Base-by-base conservation (phyloP, 2,888 invertebrate species). In the Aphodius granarius region DNA sequence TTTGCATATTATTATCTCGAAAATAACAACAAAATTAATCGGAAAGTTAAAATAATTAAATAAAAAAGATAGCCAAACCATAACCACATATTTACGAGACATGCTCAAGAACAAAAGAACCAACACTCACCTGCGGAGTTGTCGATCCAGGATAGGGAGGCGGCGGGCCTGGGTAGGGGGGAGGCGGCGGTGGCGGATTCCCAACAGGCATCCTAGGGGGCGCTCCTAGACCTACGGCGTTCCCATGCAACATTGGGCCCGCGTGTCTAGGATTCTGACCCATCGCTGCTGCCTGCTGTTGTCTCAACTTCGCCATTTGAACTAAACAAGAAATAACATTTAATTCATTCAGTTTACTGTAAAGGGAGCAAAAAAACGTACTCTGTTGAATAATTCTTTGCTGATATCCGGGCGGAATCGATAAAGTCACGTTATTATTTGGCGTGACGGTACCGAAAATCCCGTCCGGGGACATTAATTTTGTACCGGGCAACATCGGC, bases 81-180 rank as follows among this genome's bases (percentile, higher is more conserved):
- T 77, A 78, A 79, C 79, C 78, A 79, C 76, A 76, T 75, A 68
- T 73, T 75, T 43, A 78, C 73, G 73, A 64, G 75, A 73, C 79
- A 79, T 79, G 78, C 79, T 72, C 73, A 74, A 64, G 16, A 66
- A 71, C 72, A 71, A 21, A 21, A 73, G 16, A n/a, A 66, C 22
- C n/a, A n/a, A 68, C 20, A 74, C 71, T 19, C 75, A 79, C 79
- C 78, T 85, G 85, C 19, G 81, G 79, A 16, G 81, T 80, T 6
- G 83, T 87, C 6, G 89, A 91, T 80, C 91, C 91, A 21, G 92
- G 92, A 83, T 92, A 92, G 0, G 91, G 91, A n/a, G 92, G 92
- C 16, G 93, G 92, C 5, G 92, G 93, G 71, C 92, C 93, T 19
- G 92, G 92, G 86, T 92, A 91, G 75, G 93, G 92, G 23, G 94